Base-by-base conservation (phyloP, 2,888 invertebrate genomes). In the Brachyptera risi region DNA sequence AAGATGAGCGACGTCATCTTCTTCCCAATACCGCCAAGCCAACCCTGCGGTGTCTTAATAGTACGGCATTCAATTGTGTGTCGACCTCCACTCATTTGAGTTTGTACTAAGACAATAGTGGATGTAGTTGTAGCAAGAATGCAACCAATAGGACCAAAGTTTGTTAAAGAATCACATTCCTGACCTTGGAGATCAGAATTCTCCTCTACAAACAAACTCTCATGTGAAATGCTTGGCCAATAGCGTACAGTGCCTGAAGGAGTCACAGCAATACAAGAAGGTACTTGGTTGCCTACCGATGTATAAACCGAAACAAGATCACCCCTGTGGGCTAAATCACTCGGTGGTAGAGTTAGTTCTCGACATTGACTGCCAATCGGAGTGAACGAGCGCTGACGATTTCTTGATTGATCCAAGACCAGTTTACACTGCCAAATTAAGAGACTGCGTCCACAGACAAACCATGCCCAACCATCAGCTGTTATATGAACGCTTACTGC, bases 221-320 rank as follows among this genome's bases (percentile, higher is more conserved):
- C 94, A 68, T 95, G 92, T 0, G 90, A 89, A 37, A 96, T 85
- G 3, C 89, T 91, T 0, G 91, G 84, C 96, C 96, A 97, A 75
- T 89, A 96, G n/a, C 96, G 84, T 1, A 94, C 87, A 56, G 88
- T 84, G 35, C 96, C 96, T 72, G 96, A 96, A 0, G 96, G 95
- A 0, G 96, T 95, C 1, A 94, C 92, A 15, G 95, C 94, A 68
- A 96, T 84, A 70, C 93, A 93, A 0, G 92, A 87, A 7, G 93
- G 91, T 73, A 87, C 80, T 81, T 82, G 81, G 65, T 81, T 81
- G 0, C 79, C 80, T 47, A 76, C 75, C 1, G 78, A 76, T 13
- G 82, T 78, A 72, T 88, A 90, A 0, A 93, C 83, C 24, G 85
- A 83, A 1, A 92, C 87, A 15, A 94, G 80, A 62, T 93, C 87